Conservation (phyloP, 2,797 vertebrate genomes). For the Cheirogaleus major region DNA sequence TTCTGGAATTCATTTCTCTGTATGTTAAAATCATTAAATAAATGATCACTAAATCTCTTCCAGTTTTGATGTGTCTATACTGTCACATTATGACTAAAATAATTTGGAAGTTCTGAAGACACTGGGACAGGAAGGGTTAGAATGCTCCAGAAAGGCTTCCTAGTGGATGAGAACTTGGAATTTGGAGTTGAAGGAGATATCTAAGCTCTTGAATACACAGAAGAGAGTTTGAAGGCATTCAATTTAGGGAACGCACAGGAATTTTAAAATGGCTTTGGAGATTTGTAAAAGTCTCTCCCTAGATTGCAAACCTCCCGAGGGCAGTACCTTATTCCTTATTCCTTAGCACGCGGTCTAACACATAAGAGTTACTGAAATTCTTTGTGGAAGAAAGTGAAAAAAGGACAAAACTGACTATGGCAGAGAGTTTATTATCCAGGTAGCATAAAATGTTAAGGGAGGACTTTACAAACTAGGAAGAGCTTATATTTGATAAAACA, state of each 20-base stretch:
- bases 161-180: background rate
- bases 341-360: background rate
- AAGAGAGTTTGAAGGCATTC: background rate
- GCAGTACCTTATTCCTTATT: background rate
- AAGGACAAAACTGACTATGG: background rate
- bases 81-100: background rate
- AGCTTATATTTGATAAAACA: background rate
- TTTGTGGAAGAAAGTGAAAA: background rate
- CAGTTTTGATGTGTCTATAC: background rate
- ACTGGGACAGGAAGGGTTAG: background rate
- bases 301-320: background rate
- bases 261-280: background rate
- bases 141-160: background rate
- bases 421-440: background rate
- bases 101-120: background rate
- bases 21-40: background rate
- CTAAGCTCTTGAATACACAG: background rate
- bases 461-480: background rate
- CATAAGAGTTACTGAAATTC: background rate
- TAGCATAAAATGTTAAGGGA: background rate
- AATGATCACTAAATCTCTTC: background rate
- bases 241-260: background rate
- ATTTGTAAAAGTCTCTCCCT: background rate
- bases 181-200: background rate
- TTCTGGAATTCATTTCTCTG: background rate